phyloP scores from a whole-genome alignment of 2,888 invertebrate genomes.

The Azorinus chamasolen region DNA sequence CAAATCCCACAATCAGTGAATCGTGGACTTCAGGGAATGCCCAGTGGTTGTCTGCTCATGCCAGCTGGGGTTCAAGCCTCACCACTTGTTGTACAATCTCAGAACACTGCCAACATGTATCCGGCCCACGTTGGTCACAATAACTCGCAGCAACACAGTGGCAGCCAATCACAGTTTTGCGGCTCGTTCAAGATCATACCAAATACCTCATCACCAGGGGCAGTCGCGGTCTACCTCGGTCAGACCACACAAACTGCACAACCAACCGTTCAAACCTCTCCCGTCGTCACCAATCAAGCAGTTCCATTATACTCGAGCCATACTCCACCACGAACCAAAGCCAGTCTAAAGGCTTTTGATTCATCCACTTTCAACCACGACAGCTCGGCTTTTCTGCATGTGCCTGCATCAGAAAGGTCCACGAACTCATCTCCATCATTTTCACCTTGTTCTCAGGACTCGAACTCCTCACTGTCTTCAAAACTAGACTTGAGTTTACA shows the following conservation, averaged over 20 bases:
- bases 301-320: constrained; percentile 28
- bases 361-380: constrained; percentile 12
- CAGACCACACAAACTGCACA: constrained; percentile 38
- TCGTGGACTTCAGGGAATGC: constrained; percentile 43
- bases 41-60: constrained; percentile 59
- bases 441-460: constrained; percentile 40
- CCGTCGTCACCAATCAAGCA: constrained; percentile 18
- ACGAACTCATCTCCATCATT: constrained; percentile 53
- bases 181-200: constrained; percentile 72
- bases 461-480: constrained; percentile 20
- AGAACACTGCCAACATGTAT: constrained; percentile 24
- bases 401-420: constrained; percentile 36
- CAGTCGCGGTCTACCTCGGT: constrained; percentile 61
- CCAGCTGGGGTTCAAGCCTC: constrained; percentile 57
- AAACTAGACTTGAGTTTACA: constrained; percentile 37
- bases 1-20: constrained; percentile 67
- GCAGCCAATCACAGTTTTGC: constrained; percentile 48
- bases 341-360: constrained; percentile 60
- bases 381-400: constrained; percentile 46
- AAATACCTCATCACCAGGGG: constrained; percentile 42
- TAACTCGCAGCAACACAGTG: constrained; percentile 11
- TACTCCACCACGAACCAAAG: constrained; percentile 62
- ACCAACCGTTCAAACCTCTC: constrained; percentile 7
- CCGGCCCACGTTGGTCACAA: constrained; percentile 24
- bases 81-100: constrained; percentile 38